These are phyloP conservation scores for Actenoides lindsayi DNA, from an alignment of 2,113 vertebrate species.

Conservation along the genomic window DNA sequence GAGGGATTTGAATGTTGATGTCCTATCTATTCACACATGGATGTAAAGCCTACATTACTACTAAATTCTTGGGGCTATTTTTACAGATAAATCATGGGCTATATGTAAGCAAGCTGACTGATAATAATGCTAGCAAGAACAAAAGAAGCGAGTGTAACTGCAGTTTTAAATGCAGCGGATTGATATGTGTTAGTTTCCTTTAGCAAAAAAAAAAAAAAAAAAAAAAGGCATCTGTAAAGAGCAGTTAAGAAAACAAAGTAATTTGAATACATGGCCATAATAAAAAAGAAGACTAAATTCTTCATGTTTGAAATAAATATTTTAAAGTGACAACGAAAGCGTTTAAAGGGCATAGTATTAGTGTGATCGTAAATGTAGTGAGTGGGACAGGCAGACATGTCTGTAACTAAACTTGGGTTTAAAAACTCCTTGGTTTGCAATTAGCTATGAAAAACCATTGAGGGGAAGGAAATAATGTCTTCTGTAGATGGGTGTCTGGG, in stretches of 20 bases:
- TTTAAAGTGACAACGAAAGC: neutral
- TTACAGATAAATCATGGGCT: neutral
- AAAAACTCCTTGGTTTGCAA: neutral
- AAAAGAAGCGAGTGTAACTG: neutral
- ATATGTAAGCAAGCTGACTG: neutral
- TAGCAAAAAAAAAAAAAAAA: neutral
- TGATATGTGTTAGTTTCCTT: neutral
- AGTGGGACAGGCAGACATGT: neutral
- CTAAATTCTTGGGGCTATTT: neutral
- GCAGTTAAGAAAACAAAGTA: neutral
- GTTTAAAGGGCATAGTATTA: neutral
- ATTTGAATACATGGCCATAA: neutral
- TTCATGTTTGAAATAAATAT: neutral
- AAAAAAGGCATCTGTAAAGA: neutral
- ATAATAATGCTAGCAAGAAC: neutral
- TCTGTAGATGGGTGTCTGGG: neutral
- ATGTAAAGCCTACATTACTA: neutral
- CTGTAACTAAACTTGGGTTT: neutral
- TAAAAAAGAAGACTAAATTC: neutral
- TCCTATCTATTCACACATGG: neutral
- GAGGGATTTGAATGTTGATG: neutral
- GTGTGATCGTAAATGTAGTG: neutral
- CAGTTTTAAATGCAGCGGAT: neutral
- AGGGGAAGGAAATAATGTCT: neutral
- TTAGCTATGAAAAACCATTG: neutral